Conservation (phyloP, 2,113 vertebrate species). For the Sitta europaea region DNA sequence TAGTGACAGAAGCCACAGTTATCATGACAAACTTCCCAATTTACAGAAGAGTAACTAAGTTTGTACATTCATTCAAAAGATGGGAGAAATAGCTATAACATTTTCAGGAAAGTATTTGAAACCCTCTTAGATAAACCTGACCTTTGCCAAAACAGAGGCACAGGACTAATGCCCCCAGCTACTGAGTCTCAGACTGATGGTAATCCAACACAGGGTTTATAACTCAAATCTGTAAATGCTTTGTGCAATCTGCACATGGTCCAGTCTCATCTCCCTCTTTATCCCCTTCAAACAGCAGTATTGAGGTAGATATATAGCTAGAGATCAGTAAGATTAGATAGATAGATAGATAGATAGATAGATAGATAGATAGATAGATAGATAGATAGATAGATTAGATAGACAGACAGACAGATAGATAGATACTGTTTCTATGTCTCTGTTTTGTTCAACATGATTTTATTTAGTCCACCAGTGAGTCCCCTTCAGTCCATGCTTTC, state of each 20-base stretch:
- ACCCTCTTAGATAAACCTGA: not conserved
- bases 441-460: not conserved
- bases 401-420: not conserved
- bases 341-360: not conserved
- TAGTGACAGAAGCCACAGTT: not conserved
- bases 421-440: not conserved
- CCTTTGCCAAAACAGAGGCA: not conserved
- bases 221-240: not conserved
- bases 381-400: not conserved
- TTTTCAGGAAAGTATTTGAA: not conserved
- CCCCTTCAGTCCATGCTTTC: not conserved
- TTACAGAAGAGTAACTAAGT: not conserved
- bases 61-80: not conserved
- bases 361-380: not conserved
- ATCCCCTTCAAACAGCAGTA: not conserved
- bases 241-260: not conserved
- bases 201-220: not conserved
- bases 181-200: not conserved
- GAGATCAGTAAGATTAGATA: not conserved
- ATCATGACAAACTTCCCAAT: not conserved
- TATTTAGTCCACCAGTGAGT: not conserved
- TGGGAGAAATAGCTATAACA: not conserved
- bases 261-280: not conserved
- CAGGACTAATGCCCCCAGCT: not conserved
- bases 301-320: not conserved